Percentiles rank a stretch among this genome's conserved stretches.
Evolutionary conservation across 2,113 vertebrate species (phyloP).

Genomic region (Nicator chloris): DNA sequence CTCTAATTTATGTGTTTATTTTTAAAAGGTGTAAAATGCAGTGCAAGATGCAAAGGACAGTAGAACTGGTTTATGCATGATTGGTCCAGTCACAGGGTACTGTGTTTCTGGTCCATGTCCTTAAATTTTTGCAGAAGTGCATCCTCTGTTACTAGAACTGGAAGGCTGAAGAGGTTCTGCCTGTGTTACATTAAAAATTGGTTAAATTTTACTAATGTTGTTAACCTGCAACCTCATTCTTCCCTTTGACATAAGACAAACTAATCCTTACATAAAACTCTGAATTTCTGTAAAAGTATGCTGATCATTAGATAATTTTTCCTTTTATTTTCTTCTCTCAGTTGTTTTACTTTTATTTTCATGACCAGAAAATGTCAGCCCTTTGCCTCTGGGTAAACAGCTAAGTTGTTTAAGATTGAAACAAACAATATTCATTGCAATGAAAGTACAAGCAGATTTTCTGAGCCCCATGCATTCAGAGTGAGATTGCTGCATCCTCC

Average conservation of each 20-base stretch:
- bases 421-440: neutral
- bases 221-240: neutral
- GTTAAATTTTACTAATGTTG: neutral
- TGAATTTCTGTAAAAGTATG: neutral
- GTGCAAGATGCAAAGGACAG: neutral
- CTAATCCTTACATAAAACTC: neutral
- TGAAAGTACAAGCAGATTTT: neutral
- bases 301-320: neutral
- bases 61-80: neutral
- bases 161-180: neutral
- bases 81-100: neutral
- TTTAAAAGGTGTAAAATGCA: neutral
- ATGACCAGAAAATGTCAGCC: neutral
- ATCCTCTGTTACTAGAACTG: neutral
- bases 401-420: neutral
- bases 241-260: neutral
- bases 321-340: neutral
- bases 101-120: neutral
- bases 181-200: neutral
- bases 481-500: neutral
- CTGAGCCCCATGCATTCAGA: neutral
- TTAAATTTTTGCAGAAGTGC: neutral
- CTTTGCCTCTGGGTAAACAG: neutral
- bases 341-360: neutral
- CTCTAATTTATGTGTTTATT: neutral